Evolutionary conservation across 2,113 vertebrate species (phyloP).

Genomic region (Rhizomys pruinosus): DNA sequence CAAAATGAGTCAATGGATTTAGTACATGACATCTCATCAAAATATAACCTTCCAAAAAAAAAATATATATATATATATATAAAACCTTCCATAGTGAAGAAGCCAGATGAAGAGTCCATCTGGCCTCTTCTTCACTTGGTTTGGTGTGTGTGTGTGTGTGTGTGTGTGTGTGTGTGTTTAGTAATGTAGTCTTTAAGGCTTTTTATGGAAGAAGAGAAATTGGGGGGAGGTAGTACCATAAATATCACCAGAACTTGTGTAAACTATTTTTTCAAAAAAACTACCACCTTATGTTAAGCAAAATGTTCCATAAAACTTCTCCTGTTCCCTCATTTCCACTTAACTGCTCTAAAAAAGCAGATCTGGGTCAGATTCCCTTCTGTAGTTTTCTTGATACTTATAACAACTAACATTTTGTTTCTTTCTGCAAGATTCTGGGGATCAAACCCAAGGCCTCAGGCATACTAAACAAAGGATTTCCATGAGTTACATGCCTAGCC

Average conservation of each 20-base stretch:
- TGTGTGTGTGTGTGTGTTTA: not conserved
- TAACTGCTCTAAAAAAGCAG: conserved; percentile 41
- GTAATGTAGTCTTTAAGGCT: not conserved
- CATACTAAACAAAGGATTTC: not conserved
- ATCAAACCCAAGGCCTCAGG: not conserved
- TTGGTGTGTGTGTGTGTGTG: not conserved
- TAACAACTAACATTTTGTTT: conserved; percentile 7
- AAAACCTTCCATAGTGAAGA: not conserved
- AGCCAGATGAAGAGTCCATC: not conserved
- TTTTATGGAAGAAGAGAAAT: not conserved
- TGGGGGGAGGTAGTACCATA: not conserved
- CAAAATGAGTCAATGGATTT: not conserved
- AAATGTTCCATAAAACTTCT: conserved; percentile 52
- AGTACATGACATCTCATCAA: not conserved
- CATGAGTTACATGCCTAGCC: not conserved
- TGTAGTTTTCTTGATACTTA: conserved; percentile 4
- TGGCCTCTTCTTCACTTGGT: not conserved
- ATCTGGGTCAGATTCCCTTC: conserved; percentile 7
- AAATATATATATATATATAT: too few species aligned
- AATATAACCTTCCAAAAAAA: not conserved
- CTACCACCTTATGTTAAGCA: conserved; percentile 26
- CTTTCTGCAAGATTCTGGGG: not conserved
- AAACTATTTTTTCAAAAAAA: not conserved
- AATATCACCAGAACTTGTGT: conserved; percentile 50
- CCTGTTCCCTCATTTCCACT: conserved; percentile 6